Percentiles rank a stretch among this genome's conserved stretches.
These are phyloP conservation scores for Zeuzera pyrina DNA, from an alignment of 2,888 invertebrate genomes.

Conservation along the genomic window DNA sequence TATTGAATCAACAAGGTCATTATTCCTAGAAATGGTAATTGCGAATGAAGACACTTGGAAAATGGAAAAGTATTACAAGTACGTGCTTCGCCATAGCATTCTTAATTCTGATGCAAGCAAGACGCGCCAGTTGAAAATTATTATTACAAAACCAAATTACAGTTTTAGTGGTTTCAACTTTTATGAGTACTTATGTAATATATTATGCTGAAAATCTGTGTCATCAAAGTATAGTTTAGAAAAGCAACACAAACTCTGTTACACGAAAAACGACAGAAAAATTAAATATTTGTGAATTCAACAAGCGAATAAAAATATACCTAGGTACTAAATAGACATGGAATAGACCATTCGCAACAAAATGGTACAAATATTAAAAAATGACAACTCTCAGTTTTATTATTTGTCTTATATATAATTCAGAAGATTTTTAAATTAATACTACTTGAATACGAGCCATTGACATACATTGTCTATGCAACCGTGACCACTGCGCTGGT, in stretches of 20 bases:
- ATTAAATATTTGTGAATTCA: too few relatives aligned
- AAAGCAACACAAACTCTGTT: too few relatives aligned
- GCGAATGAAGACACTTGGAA: background rate
- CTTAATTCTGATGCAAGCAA: conserved; percentile 21
- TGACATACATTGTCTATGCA: too few relatives aligned
- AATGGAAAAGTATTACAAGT: background rate
- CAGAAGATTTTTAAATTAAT: background rate
- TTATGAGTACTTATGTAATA: background rate
- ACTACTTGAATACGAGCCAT: background rate
- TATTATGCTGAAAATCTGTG: conserved; percentile 61
- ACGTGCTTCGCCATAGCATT: background rate
- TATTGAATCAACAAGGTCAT: background rate
- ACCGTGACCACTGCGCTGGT: too few relatives aligned
- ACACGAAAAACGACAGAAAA: too few relatives aligned
- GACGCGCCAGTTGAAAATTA: conserved; percentile 20
- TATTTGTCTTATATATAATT: background rate
- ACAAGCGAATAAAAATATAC: too few relatives aligned
- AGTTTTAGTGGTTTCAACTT: conserved; percentile 28
- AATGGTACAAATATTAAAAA: too few relatives aligned
- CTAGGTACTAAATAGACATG: too few relatives aligned
- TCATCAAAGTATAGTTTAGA: too few relatives aligned
- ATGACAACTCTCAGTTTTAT: background rate
- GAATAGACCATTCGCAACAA: too few relatives aligned
- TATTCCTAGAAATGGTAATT: background rate
- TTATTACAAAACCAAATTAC: conserved; percentile 46